phyloP scores from a whole-genome alignment of 2,888 invertebrate species.

The Machimus rusticus region DNA sequence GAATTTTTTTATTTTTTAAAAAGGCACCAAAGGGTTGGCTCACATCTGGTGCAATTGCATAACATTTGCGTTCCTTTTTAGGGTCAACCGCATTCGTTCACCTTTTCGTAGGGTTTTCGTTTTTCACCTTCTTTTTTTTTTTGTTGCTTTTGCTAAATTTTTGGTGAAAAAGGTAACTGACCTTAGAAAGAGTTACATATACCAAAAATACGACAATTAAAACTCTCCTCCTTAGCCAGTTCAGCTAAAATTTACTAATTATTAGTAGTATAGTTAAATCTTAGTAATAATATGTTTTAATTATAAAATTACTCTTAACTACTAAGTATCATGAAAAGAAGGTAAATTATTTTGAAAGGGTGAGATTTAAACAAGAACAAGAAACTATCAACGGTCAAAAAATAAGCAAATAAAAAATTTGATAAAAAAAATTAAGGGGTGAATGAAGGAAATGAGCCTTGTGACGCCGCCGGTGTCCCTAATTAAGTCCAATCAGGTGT shows the following conservation, averaged over 20 bases:
- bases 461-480: background rate
- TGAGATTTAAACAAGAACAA: no score
- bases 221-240: no score
- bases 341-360: no score
- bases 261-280: no score
- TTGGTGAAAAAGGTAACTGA: background rate
- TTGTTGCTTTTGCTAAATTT: background rate
- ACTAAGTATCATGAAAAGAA: no score
- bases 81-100: background rate
- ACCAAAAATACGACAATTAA: no score
- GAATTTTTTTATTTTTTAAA: background rate
- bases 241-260: no score
- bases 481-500: conserved; percentile 55
- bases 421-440: background rate
- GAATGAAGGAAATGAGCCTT: conserved; percentile 2
- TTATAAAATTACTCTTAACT: no score
- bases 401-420: background rate
- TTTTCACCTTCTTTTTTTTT: background rate
- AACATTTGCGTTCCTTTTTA: background rate
- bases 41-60: background rate
- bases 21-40: background rate
- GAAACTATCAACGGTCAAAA: no score
- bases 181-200: background rate
- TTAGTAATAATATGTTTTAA: no score
- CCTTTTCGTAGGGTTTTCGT: background rate